These are phyloP conservation scores for Gracilinanus agilis DNA, from an alignment of 2,113 vertebrate species.

Conservation along the genomic window DNA sequence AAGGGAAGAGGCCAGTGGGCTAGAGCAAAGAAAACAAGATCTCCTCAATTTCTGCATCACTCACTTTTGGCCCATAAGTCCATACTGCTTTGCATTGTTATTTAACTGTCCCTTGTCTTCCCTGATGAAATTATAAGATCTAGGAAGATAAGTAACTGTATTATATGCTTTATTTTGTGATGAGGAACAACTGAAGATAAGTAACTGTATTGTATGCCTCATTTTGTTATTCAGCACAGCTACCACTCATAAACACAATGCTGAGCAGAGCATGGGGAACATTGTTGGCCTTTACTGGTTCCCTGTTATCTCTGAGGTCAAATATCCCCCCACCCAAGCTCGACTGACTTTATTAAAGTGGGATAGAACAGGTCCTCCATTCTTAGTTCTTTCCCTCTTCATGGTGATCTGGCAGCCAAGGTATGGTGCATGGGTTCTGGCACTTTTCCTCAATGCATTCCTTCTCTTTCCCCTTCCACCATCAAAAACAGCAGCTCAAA, in stretches of 20 bases:
- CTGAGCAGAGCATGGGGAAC: background rate
- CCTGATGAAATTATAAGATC: background rate
- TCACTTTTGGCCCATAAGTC: background rate
- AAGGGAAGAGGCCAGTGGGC: too few species aligned
- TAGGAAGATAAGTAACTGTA: too few species aligned
- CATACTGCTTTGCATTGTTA: background rate
- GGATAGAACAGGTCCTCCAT: background rate
- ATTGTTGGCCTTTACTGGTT: background rate
- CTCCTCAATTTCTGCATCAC: background rate
- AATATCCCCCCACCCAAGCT: background rate
- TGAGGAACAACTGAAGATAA: too few species aligned
- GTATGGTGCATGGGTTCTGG: background rate
- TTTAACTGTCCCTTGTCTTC: background rate
- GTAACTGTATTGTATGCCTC: background rate
- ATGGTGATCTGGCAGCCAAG: background rate
- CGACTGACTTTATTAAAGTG: background rate
- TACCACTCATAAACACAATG: background rate
- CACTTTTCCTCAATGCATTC: constrained; percentile 18
- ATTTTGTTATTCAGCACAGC: background rate
- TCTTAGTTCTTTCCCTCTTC: background rate
- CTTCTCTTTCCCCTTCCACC: background rate
- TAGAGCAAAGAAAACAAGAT: background rate
- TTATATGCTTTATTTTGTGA: too few species aligned
- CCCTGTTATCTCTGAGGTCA: background rate
- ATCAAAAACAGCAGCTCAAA: constrained; percentile 14